Evolutionary conservation across 2,888 invertebrate species (phyloP).

Genomic region (Cylindroiulus punctatus): DNA sequence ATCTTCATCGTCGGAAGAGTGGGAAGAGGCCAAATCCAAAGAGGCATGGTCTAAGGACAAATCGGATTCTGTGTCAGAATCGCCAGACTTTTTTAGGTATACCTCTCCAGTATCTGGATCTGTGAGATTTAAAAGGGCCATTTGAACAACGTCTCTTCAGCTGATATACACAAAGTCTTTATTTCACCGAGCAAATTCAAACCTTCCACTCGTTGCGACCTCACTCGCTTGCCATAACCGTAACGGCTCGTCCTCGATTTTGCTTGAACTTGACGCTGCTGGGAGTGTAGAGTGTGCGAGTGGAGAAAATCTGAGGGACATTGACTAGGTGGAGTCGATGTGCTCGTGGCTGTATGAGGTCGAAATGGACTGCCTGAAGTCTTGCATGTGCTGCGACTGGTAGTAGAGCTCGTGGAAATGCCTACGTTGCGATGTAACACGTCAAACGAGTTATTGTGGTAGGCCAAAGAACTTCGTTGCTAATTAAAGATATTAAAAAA

Average conservation of each 20-base stretch:
- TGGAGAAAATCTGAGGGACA: slow-evolving; percentile 55
- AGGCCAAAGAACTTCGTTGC: slow-evolving; percentile 82
- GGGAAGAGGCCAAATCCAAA: slow-evolving; percentile 91
- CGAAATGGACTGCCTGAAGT: slow-evolving; percentile 93
- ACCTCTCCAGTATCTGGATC: slow-evolving; percentile 63
- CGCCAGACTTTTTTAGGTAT: slow-evolving; percentile 64
- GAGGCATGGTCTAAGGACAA: slow-evolving; percentile 65
- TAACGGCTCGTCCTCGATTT: slow-evolving; percentile 16
- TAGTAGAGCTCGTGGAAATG: slow-evolving; percentile 94
- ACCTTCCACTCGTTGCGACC: slow-evolving; percentile 24
- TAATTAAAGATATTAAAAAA: slow-evolving; percentile 56
- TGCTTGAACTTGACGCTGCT: background rate
- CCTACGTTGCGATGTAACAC: slow-evolving; percentile 73
- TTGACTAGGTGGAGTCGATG: slow-evolving; percentile 63
- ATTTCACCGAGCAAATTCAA: background rate
- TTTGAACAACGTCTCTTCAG: background rate
- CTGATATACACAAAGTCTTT: background rate
- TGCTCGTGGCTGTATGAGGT: slow-evolving; percentile 63
- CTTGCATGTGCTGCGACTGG: slow-evolving; percentile 92
- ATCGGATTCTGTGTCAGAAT: slow-evolving; percentile 80
- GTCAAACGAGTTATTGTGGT: slow-evolving; percentile 71
- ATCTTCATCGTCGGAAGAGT: slow-evolving; percentile 89
- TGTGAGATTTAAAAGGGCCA: slow-evolving; percentile 27
- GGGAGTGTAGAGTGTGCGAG: slow-evolving; percentile 5
- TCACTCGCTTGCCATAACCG: slow-evolving; percentile 32